phyloP scores from a whole-genome alignment of 2,113 vertebrate genomes.

The Actinemys pallida region DNA sequence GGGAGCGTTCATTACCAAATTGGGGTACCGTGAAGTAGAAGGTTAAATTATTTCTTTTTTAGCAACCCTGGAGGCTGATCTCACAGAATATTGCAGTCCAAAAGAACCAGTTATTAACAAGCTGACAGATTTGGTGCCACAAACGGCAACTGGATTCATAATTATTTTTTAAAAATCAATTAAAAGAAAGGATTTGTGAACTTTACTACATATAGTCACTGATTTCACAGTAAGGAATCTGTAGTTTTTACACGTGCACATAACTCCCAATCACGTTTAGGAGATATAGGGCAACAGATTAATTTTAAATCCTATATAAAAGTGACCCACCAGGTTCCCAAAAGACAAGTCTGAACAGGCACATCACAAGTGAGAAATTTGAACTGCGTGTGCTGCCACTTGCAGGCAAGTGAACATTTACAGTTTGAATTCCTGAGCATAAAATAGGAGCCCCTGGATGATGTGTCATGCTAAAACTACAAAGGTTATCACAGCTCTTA shows the following conservation, averaged over 20 bases:
- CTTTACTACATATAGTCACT: background rate
- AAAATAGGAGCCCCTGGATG: background rate
- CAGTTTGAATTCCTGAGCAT: background rate
- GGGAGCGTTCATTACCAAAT: background rate
- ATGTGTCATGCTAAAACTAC: background rate
- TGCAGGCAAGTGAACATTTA: background rate
- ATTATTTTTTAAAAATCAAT: background rate
- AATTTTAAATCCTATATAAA: background rate
- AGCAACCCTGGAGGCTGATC: background rate
- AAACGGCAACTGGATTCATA: background rate
- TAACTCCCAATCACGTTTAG: background rate
- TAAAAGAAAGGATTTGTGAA: background rate
- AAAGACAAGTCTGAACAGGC: background rate
- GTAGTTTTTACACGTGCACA: background rate
- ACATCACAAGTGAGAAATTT: background rate
- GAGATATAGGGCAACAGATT: background rate
- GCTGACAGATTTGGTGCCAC: background rate
- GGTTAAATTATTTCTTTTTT: background rate
- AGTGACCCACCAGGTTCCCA: background rate
- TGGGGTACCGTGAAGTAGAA: background rate
- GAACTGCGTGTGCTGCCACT: background rate
- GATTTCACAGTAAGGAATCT: background rate
- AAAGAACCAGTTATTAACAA: background rate
- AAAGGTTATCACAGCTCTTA: background rate
- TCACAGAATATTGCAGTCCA: background rate